Base-by-base conservation (phyloP, 2,113 vertebrate genomes). In the Malurus elegans region DNA sequence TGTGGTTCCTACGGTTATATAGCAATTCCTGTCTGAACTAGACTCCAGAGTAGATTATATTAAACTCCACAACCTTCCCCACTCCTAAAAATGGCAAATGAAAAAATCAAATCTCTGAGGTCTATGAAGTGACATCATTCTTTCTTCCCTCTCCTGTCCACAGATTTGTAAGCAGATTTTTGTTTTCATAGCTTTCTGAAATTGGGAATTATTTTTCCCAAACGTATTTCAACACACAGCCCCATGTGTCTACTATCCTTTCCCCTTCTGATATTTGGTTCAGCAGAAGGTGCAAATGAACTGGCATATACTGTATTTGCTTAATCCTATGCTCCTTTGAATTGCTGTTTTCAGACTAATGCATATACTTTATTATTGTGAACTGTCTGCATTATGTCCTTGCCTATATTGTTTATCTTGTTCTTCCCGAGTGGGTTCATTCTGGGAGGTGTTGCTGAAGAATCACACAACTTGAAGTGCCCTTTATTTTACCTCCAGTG, bases 171-270 rank as follows among this genome's bases (percentile, higher is more conserved):
- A 95, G 90, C 88, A 95, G 76, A 88, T 95, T 95, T 95, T 92
- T 90, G 90, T 84, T 94, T 95, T 92, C 94, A 79, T 76, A 88
- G 57, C 57, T 92, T 92, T 91, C 79, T 89, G 90, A 92, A 97
- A 80, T 65, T 66, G 38, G 38, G 38, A 91, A 82, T 95, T 91
- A 72, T 32, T 96, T 93, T 85, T 62, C 73, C 79, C 86, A 95
- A 95, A 87, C 73, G 45, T 65, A 93, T 95, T 94, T 92, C 86
- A 87, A 81, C 58, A 79, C 53, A 93, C 54, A 81, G 64, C 64
- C 86, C 58, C 92, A 56, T 24, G 73, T 67, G 92, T 56, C 93
- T 91, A 90, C 64, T 84, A 81, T 85, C 73, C 73, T 70, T 85
- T 84, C 79, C 50, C 60, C 58, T 86, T 71, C 73, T 66, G 93